Base-by-base conservation (phyloP, 2,888 invertebrate genomes). In the Troglohyphantes excavatus region DNA sequence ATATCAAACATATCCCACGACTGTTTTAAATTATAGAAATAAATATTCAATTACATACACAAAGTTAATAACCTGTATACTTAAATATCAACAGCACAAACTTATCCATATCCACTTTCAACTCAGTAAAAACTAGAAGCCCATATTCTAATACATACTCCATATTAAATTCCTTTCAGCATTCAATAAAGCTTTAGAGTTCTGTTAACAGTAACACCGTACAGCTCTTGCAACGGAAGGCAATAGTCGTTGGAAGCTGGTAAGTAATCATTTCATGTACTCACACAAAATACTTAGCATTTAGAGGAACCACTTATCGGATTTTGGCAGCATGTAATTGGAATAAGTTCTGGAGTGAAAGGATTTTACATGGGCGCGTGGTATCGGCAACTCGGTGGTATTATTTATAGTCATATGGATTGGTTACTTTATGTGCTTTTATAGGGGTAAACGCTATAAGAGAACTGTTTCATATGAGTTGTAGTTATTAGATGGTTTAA, bases 241-340 rank as follows among this genome's bases (percentile, higher is more conserved):
- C 53, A 17, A 9, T 6, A 33, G 5, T 33, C 3, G 33, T 6
- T 33, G 33, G 33, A 33, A n/a, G 39, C n/a, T 53, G 13, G n/a
- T 53, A 53, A 53, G 53, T 53, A n/a, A 17, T 2, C 53, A 53
- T 53, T 53, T 53, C 53, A 2, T 53, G 53, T 53, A 17, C n/a
- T n/a, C 53, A n/a, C n/a, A n/a, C n/a, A n/a, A 1, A 53, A n/a
- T 53, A 53, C 17, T 46, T 46, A 46, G 17, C 53, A 53, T 53
- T 53, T 53, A 17, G 53, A 2, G 3, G 53, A 13, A 53, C 5
- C 53, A 53, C 53, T 53, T 53, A 53, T 53, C 17, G 53, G 53
- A 53, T 17, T n/a, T 53, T n/a, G 53, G 53, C n/a, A 53, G n/a
- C 53, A n/a, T 53, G 53, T 53, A 53, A 53, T 53, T 53, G n/a